Percentiles rank a stretch among this genome's conserved stretches.
These are phyloP conservation scores for Philereme transversata DNA, from an alignment of 2,888 invertebrate genomes.

Conservation along the genomic window DNA sequence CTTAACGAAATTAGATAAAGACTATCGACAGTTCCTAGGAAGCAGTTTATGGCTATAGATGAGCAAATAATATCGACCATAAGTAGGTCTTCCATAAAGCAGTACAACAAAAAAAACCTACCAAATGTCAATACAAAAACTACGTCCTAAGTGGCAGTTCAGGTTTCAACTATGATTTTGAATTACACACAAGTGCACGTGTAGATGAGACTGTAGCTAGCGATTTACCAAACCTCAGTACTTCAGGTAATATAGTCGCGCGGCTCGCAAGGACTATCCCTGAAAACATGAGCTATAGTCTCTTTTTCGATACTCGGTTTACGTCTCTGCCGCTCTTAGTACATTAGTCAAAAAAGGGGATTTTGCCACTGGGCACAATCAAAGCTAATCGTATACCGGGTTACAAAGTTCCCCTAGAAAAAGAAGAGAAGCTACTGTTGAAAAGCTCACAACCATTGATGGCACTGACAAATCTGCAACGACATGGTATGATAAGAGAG, in stretches of 20 bases:
- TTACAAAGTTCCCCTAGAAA: slow-evolving; percentile 8
- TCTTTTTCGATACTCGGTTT: slow-evolving; percentile 11
- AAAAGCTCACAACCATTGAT: slow-evolving; percentile 16
- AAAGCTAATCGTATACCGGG: slow-evolving; percentile 14
- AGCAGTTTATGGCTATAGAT: slow-evolving; percentile 45
- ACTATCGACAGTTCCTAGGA: slow-evolving; percentile 34
- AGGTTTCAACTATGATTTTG: slow-evolving; percentile 44
- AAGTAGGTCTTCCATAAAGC: slow-evolving; percentile 28
- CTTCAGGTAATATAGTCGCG: slow-evolving; percentile 13
- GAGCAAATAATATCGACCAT: slow-evolving; percentile 56
- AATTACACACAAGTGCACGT: slow-evolving; percentile 17
- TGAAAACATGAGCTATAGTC: slow-evolving; percentile 3
- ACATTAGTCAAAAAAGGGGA: slow-evolving; percentile 11
- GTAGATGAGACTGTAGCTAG: background rate
- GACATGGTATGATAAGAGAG: slow-evolving; percentile 25
- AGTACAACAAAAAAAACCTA: slow-evolving; percentile 49
- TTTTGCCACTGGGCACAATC: slow-evolving; percentile 20
- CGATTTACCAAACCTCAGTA: slow-evolving; percentile 6
- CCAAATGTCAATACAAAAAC: slow-evolving; percentile 51
- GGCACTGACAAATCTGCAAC: slow-evolving; percentile 11
- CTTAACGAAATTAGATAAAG: slow-evolving; percentile 22
- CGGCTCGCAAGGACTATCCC: slow-evolving; percentile 18
- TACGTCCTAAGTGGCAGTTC: slow-evolving; percentile 48
- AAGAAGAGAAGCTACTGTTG: slow-evolving; percentile 13
- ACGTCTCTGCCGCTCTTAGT: slow-evolving; percentile 8